phyloP scores from a whole-genome alignment of 2,888 invertebrate species.

The Sarcophaga carnaria region DNA sequence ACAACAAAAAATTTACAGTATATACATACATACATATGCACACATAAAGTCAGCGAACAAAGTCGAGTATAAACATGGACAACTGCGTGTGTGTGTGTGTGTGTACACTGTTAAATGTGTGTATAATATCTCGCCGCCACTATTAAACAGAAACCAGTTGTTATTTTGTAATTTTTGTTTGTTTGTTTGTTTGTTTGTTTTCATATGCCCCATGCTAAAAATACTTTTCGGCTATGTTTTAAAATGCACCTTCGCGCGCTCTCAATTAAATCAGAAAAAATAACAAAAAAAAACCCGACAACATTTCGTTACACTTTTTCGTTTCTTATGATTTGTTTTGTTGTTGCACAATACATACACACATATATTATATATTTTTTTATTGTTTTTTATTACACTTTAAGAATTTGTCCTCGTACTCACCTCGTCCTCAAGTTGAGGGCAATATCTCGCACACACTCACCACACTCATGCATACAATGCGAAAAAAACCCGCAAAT shows the following conservation, averaged over 20 bases:
- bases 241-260: constrained; percentile 51
- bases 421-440: constrained; percentile 70
- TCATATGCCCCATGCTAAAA: constrained; percentile 31
- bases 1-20: not conserved
- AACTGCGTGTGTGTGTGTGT: constrained; percentile 10
- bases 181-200: not conserved
- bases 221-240: not conserved
- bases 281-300: not conserved
- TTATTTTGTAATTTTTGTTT: constrained; percentile 30
- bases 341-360: too few species aligned
- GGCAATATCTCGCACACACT: constrained; percentile 42
- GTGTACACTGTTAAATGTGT: constrained; percentile 6
- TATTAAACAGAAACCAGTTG: constrained; percentile 32
- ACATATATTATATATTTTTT: not conserved
- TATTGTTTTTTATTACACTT: constrained; percentile 7
- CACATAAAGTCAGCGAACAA: too few species aligned
- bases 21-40: too few species aligned
- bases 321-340: not conserved
- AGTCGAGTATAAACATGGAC: too few species aligned
- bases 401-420: constrained; percentile 68
- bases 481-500: not conserved
- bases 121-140: constrained; percentile 1
- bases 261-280: constrained; percentile 1
- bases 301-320: constrained; percentile 24
- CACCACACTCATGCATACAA: too few species aligned